Conservation (phyloP, 2,113 vertebrate genomes). For the Melanostigma gelatinosum region DNA sequence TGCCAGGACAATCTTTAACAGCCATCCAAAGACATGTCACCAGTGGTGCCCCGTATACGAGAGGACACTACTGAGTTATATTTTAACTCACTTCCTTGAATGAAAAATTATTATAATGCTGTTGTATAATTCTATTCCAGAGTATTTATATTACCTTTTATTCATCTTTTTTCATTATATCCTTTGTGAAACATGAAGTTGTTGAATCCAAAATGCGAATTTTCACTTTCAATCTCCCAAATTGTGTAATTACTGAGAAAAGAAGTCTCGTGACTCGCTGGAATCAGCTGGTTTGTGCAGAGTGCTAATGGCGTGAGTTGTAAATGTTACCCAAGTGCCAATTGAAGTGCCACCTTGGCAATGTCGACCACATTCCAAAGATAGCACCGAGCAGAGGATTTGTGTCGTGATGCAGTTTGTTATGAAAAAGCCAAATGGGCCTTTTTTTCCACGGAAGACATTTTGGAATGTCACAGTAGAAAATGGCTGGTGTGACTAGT, state of each 20-base stretch:
- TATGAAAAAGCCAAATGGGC: constrained; percentile 23
- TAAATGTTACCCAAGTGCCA: constrained; percentile 67
- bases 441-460: neutral
- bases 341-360: constrained; percentile 40
- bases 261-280: constrained; percentile 16
- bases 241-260: constrained; percentile 38
- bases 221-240: constrained; percentile 34
- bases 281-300: constrained; percentile 9
- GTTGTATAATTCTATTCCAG: constrained; percentile 62
- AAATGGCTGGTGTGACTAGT: neutral
- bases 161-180: constrained; percentile 49
- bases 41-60: constrained; percentile 6
- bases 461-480: neutral
- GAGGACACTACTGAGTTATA: constrained; percentile 43
- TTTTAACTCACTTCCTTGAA: constrained; percentile 48
- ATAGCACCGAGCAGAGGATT: constrained; percentile 43
- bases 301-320: constrained; percentile 16
- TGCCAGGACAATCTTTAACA: constrained; percentile 53
- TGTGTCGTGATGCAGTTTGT: neutral
- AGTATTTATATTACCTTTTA: constrained; percentile 82
- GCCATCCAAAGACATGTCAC: constrained; percentile 73
- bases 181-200: constrained; percentile 53
- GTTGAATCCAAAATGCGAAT: constrained; percentile 58
- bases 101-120: constrained; percentile 44
- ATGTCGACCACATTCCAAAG: constrained; percentile 80